A percentile compares a stretch with the other conserved stretches of the same genome.
Conservation (phyloP, 2,888 invertebrate genomes). For the Conus canariensis region DNA sequence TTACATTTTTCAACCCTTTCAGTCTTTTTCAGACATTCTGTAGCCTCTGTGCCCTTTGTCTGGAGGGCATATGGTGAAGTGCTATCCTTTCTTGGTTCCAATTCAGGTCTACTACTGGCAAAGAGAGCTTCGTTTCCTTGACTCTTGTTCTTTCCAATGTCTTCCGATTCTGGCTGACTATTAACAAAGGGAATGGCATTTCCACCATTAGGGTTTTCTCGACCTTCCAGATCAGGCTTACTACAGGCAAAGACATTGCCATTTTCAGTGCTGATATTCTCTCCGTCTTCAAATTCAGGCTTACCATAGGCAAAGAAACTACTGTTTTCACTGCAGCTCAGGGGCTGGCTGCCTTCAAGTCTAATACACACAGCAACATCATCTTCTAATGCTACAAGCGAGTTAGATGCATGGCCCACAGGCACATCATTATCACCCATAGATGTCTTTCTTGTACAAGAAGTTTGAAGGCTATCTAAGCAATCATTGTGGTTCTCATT, state of each 20-base stretch:
- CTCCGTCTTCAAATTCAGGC: background rate
- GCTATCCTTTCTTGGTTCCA: background rate
- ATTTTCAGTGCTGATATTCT: background rate
- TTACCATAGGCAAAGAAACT: background rate
- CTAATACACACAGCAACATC: background rate
- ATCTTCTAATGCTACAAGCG: background rate
- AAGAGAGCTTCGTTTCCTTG: background rate
- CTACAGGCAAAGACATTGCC: background rate
- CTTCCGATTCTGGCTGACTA: background rate
- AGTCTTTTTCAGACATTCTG: background rate
- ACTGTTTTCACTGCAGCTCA: background rate
- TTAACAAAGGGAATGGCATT: background rate
- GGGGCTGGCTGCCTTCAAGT: conserved; percentile 10
- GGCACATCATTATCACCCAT: background rate
- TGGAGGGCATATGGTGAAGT: background rate
- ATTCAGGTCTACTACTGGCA: background rate
- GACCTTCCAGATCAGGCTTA: background rate
- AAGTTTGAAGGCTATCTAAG: too few species aligned
- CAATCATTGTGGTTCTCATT: background rate
- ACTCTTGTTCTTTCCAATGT: too few species aligned
- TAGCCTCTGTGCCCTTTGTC: background rate
- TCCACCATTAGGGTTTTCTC: background rate
- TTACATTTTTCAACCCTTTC: background rate
- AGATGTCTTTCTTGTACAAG: too few species aligned
- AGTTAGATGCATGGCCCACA: background rate